phyloP scores from a whole-genome alignment of 2,113 vertebrate genomes.

The Irena cyanogastra region DNA sequence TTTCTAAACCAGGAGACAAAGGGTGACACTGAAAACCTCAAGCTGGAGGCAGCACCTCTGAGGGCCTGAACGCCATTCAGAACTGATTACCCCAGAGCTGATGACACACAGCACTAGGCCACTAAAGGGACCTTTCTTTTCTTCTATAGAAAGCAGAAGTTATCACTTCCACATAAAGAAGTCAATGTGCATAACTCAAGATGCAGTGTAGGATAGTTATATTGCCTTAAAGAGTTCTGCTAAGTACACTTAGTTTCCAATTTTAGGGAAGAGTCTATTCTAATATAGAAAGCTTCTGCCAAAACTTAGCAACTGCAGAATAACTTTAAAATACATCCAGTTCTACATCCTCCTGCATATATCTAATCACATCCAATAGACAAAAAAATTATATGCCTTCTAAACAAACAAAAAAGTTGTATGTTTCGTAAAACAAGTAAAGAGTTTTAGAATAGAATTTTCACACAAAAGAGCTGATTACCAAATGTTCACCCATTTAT shows the following conservation, averaged over 20 bases:
- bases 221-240: slow-evolving; percentile 37
- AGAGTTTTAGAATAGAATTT: slow-evolving; percentile 20
- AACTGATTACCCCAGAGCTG: neutral
- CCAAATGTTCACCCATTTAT: slow-evolving; percentile 17
- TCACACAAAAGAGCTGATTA: neutral
- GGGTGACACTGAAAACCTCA: neutral
- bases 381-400: neutral
- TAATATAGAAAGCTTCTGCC: slow-evolving; percentile 50
- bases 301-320: slow-evolving; percentile 23
- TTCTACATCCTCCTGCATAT: slow-evolving; percentile 2
- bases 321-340: slow-evolving; percentile 31
- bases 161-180: neutral
- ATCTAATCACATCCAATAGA: neutral
- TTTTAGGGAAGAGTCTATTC: slow-evolving; percentile 56
- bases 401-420: neutral
- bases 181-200: neutral
- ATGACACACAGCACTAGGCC: neutral
- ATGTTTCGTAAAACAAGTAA: neutral
- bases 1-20: neutral
- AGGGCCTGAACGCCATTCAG: neutral
- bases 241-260: slow-evolving; percentile 57
- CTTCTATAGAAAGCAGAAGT: neutral
- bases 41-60: neutral
- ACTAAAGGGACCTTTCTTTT: neutral
- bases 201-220: neutral